Conservation (phyloP, 2,888 invertebrate genomes). For the Drosophila fulvimacula region DNA sequence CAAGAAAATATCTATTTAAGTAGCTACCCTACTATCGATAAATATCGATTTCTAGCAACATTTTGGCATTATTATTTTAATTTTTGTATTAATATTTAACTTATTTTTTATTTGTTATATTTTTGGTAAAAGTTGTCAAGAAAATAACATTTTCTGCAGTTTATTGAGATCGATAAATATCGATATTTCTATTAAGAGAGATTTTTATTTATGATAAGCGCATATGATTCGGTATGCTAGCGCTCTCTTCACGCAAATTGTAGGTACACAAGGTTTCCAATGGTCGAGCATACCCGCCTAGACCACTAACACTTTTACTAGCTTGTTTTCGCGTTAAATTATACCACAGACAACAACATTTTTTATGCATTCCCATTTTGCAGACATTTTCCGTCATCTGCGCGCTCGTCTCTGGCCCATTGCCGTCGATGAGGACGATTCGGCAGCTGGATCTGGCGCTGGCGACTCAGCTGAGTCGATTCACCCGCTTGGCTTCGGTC, state of each 20-base stretch:
- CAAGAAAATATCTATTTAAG: no score
- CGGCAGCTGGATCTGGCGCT: slow-evolving; percentile 22
- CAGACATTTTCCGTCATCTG: slow-evolving; percentile 83
- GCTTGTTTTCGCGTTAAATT: slow-evolving; percentile 62
- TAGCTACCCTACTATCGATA: not conserved
- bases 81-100: no score
- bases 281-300: not conserved
- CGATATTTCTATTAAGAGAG: not conserved
- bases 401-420: slow-evolving; percentile 78
- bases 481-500: slow-evolving; percentile 42
- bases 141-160: no score
- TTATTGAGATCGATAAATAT: slow-evolving; percentile 11
- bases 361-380: slow-evolving; percentile 27
- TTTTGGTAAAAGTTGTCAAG: no score
- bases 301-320: slow-evolving; percentile 8
- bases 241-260: no score
- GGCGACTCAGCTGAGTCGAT: slow-evolving; percentile 45
- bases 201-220: not conserved
- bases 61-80: no score
- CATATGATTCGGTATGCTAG: not conserved
- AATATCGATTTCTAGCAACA: no score
- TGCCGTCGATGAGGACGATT: slow-evolving; percentile 41
- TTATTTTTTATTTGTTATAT: no score
- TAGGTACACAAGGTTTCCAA: not conserved
- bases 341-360: slow-evolving; percentile 53